Evolutionary conservation across 2,797 vertebrate species (phyloP).

Genomic region (Avahi laniger): DNA sequence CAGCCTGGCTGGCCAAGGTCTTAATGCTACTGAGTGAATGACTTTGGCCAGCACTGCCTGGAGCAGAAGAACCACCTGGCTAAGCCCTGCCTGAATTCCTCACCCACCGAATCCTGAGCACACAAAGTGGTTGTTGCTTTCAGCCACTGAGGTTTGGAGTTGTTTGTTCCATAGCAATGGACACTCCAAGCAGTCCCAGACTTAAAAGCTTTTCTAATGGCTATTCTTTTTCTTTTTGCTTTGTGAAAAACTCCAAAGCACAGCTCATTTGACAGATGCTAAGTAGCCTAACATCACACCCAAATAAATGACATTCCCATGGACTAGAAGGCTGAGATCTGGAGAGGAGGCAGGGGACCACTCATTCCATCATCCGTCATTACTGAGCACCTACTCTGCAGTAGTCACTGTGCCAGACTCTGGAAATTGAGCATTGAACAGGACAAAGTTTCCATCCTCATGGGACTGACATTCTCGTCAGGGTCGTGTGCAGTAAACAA

Average conservation of each 20-base stretch:
- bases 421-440: not conserved
- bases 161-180: fast-evolving
- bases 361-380: fast-evolving
- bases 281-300: too few species aligned
- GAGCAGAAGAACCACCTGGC: not conserved
- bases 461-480: not conserved
- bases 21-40: not conserved
- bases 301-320: fast-evolving
- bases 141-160: not conserved
- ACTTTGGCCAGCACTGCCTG: fast-evolving
- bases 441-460: not conserved
- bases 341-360: fast-evolving
- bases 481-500: not conserved
- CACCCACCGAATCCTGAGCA: not conserved
- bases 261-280: not conserved
- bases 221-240: not conserved
- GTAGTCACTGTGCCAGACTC: not conserved
- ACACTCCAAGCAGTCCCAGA: not conserved
- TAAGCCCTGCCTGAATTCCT: not conserved
- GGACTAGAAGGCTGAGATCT: too few species aligned
- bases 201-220: not conserved
- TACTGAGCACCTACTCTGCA: too few species aligned
- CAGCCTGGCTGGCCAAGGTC: not conserved
- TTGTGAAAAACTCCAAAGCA: not conserved
- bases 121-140: not conserved